These are phyloP conservation scores for Diadema setosum DNA, from an alignment of 35 echinoderm and acorn worm genomes.

Conservation along the genomic window DNA sequence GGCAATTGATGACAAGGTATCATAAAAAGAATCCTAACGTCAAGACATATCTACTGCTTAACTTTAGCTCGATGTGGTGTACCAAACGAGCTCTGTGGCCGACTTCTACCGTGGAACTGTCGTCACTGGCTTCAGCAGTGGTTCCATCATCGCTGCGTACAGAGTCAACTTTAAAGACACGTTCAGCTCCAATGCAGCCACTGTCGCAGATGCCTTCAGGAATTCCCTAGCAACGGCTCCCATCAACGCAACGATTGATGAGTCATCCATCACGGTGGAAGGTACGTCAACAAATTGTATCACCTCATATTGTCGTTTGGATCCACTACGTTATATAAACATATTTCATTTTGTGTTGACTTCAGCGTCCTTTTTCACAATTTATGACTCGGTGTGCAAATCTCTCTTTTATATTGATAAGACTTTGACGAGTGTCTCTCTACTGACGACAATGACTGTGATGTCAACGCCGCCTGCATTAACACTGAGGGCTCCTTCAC, in stretches of 20 bases:
- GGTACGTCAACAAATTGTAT: too few species aligned
- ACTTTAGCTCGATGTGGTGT: constrained; percentile 40
- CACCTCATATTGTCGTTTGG: too few species aligned
- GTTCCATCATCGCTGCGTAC: constrained; percentile 54
- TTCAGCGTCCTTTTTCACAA: too few species aligned
- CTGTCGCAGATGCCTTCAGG: constrained; percentile 6
- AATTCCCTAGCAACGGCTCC: neutral
- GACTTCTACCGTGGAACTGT: constrained; percentile 4
- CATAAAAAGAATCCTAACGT: too few species aligned
- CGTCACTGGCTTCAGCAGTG: constrained; percentile 16
- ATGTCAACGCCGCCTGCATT: constrained; percentile 22
- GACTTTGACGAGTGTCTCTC: constrained; percentile 49
- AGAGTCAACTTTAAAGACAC: neutral
- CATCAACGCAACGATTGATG: neutral
- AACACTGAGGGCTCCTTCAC: constrained; percentile 47
- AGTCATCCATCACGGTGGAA: neutral
- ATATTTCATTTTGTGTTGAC: too few species aligned
- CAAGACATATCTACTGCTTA: too few species aligned
- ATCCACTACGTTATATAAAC: too few species aligned
- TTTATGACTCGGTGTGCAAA: too few species aligned
- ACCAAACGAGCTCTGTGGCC: neutral
- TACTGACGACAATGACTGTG: constrained; percentile 25
- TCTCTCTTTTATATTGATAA: neutral
- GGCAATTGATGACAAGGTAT: too few species aligned
- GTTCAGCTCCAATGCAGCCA: neutral